Evolutionary conservation across 1,140 invertebrate species (phyloP), one percentile per base, ranked within the genome.

Genomic region (Drosophila tristis): DNA sequence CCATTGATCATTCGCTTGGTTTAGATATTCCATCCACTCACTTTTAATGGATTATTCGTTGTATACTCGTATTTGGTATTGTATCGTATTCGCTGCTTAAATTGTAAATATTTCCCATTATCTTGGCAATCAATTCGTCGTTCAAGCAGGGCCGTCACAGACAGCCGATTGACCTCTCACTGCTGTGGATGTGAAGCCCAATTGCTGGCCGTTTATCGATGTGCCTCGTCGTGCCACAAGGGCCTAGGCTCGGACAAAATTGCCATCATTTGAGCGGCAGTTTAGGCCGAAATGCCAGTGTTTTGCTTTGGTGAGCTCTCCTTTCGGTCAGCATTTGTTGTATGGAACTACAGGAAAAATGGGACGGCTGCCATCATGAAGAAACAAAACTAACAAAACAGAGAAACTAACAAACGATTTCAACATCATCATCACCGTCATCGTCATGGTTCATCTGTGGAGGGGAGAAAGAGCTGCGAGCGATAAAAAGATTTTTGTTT

Each of bases 401-500:
- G 31, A 26, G 39, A 66, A 65, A 74, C 60, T 65, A 74, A 65
- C 71, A 70, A 62, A 53, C 67, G 49, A 73, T 64, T 67, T 20
- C 65, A 67, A 51, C 56, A 70, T 51, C 77, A 70, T 49, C 80
- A 75, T 56, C 56, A 61, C 39, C 63, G 43, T 31, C 57, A 51
- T 23, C 43, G 59, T 16, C 63, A 60, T 44, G 58, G 71, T 60
- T 39, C 63, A 48, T 25, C 56, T 31, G 31, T 13, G 35, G 35
- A 39, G 16, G 50, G 44, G 54, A 44, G 39, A 39, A 23, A 64
- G n/a, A 45, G 47, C 55, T 58, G 56, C 43, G 61, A 68, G 72
- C 75, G 82, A 76, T 87, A 76, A 82, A 82, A 16, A 16, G 16
- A 80, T 89, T 77, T 89, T 71, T 89, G 84, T 89, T 77, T 62